Conservation (phyloP, 2,113 vertebrate genomes). For the Heterotis niloticus region DNA sequence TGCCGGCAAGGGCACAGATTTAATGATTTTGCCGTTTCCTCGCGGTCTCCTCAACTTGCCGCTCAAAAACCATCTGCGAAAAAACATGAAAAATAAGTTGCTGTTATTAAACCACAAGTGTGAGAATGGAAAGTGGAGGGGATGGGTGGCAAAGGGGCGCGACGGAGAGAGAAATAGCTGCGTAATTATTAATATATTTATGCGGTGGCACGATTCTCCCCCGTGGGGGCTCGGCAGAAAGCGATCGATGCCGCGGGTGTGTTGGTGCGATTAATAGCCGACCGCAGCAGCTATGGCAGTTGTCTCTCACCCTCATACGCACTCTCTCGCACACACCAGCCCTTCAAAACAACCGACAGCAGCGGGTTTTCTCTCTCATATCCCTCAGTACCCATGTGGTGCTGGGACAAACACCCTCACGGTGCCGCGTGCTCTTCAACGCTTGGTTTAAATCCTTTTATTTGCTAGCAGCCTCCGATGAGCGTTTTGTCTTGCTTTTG, state of each 20-base stretch:
- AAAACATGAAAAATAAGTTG: not conserved
- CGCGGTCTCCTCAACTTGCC: no score
- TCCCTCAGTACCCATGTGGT: no score
- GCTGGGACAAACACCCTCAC: no score
- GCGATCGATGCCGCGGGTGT: not conserved
- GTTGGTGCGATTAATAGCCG: not conserved
- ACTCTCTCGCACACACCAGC: not conserved
- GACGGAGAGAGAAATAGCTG: not conserved
- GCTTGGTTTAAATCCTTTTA: no score
- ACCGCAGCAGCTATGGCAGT: not conserved
- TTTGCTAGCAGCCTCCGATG: not conserved
- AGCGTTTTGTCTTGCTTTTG: slow-evolving; percentile 32
- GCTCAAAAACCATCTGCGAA: not conserved
- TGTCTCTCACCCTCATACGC: slow-evolving; percentile 10
- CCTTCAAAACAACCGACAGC: slow-evolving; percentile 5
- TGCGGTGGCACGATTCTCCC: not conserved
- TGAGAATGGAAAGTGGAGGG: not conserved
- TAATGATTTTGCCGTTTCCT: slow-evolving; percentile 12
- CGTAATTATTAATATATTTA: slow-evolving; percentile 10
- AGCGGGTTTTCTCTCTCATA: no score
- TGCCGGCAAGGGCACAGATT: not conserved
- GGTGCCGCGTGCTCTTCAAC: no score
- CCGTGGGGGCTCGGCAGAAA: not conserved
- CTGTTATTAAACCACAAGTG: not conserved
- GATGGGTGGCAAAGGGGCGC: not conserved